Evolutionary conservation across 2,113 vertebrate species (phyloP), one percentile per base, ranked within the genome.

Genomic region (Lipophrys pholis): DNA sequence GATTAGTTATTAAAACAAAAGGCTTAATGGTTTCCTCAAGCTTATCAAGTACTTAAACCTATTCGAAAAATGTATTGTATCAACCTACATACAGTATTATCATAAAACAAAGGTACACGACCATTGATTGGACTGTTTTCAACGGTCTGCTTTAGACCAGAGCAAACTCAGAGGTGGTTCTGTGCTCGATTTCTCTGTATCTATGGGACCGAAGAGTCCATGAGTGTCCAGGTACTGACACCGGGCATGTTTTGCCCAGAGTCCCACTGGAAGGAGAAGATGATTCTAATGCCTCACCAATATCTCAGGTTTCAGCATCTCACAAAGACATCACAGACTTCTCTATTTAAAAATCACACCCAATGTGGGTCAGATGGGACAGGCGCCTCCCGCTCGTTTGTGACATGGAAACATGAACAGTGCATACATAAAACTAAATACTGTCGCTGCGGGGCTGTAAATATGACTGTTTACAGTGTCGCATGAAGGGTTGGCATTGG

Each of bases 361-460:
- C 45, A 74, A 84, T 81, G 38, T 84, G 75, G 84, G 89, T 83
- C 85, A 73, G 43, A 80, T 90, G 71, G 21, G 21, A 85, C 60
- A 88, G 67, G 73, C 82, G 39, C 68, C 38, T 73, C 52, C 61
- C 11, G 0, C 77, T 69, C 53, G 40, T 66, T 61, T 65, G 61
- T 70, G 16, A 35, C 51, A 30, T 12, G 63, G 45, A 81, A 61
- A 83, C 35, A 82, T 21, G 12, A 63, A 66, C 10, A 59, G 39
- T 54, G 39, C 48, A 50, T 61, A 43, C 14, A 54, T 36, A 36
- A 56, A 46, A 68, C 7, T 58, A 14, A 8, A 1, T 40, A 38
- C 42, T 41, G 48, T 11, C 57, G 11, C 46, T 17, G 6, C 36
- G 54, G 54, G 57, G 45, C 1, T 5, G 16, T 42, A 42, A 59